A percentile compares a stretch with the other conserved stretches of the same genome.
Evolutionary conservation across 1,140 invertebrate genomes (phyloP).

Genomic region (Heterodera schachtii): DNA sequence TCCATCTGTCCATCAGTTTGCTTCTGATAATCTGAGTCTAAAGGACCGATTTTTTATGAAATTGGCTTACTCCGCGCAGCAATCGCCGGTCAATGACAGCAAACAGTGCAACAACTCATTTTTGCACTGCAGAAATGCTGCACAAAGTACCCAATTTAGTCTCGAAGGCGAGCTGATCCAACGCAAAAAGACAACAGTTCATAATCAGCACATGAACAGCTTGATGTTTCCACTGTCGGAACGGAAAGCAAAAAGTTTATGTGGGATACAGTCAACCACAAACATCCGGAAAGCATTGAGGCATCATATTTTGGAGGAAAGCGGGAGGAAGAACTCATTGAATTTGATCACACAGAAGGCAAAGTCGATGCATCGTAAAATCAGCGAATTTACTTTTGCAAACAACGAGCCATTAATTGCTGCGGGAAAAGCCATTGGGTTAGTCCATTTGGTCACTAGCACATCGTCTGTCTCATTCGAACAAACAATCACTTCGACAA

Average conservation of each 20-base stretch:
- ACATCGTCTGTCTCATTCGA: not conserved
- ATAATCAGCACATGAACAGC: not conserved
- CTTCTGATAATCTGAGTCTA: conserved; percentile 2
- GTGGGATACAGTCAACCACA: not conserved
- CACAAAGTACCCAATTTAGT: not conserved
- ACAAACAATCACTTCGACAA: not conserved
- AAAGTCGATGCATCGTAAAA: conserved; percentile 24
- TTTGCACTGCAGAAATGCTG: not conserved
- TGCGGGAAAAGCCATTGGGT: conserved; percentile 2
- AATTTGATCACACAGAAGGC: conserved; percentile 24
- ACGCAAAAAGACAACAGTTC: conserved; percentile 18
- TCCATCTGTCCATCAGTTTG: conserved; percentile 16
- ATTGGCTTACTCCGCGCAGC: not conserved
- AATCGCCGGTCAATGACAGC: not conserved
- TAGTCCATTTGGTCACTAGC: conserved; percentile 11
- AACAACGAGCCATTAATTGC: conserved; percentile 4
- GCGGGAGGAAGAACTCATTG: conserved; percentile 17
- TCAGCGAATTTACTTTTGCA: conserved; percentile 18
- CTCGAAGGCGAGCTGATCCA: not conserved
- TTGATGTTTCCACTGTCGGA: not conserved
- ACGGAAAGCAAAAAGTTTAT: conserved; percentile 6
- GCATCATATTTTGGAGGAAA: not conserved
- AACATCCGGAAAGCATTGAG: not conserved
- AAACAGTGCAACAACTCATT: not conserved
- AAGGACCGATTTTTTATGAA: not conserved